A percentile compares a stretch with the other conserved stretches of the same genome.
Evolutionary conservation across 2,888 invertebrate species (phyloP).

Genomic region (Enchytraeus crypticus): DNA sequence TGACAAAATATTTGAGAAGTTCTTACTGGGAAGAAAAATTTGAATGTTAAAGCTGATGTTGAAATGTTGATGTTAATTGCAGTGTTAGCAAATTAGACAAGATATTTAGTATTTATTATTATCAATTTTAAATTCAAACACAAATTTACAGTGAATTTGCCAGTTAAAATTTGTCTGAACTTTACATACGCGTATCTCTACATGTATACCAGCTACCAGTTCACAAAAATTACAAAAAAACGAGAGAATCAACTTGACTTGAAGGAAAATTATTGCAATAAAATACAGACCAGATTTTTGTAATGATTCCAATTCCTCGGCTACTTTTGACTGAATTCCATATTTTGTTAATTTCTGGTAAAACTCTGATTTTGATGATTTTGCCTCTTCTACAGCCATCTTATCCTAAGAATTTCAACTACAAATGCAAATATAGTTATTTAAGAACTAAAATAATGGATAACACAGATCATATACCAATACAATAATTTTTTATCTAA

Average conservation of each 20-base stretch:
- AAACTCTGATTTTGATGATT: conserved; percentile 39
- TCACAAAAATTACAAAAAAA: neutral
- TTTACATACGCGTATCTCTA: too few species aligned
- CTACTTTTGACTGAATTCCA: neutral
- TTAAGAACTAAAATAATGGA: neutral
- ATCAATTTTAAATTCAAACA: too few species aligned
- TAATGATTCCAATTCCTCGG: neutral
- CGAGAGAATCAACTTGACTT: neutral
- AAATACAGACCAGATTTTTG: neutral
- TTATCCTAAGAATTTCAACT: conserved; percentile 42
- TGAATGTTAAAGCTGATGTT: too few species aligned
- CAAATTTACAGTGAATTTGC: too few species aligned
- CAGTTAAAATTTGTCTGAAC: too few species aligned
- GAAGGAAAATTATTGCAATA: neutral
- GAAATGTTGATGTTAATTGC: too few species aligned
- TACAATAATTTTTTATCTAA: neutral
- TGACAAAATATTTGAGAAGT: too few species aligned
- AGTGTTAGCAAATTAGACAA: too few species aligned
- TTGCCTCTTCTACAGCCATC: neutral
- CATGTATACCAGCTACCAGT: neutral
- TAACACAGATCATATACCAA: neutral
- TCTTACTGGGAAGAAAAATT: too few species aligned
- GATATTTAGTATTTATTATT: too few species aligned
- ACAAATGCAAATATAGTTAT: neutral
- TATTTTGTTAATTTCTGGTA: neutral